Conservation (phyloP, 30 jellyfish, hydroid and myxozoan genomes). For the Turritopsis rubra region DNA sequence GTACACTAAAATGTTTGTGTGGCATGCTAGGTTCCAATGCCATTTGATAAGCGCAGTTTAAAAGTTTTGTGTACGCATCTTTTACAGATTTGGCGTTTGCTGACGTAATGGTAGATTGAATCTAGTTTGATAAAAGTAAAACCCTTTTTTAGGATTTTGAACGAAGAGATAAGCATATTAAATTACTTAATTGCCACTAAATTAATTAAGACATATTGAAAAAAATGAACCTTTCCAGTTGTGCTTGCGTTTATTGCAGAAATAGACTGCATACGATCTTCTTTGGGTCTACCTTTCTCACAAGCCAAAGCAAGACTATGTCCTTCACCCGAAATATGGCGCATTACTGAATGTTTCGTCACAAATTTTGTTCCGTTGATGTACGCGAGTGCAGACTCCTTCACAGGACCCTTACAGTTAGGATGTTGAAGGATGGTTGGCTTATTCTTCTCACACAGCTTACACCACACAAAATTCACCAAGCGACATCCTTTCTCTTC, state of each 20-base stretch:
- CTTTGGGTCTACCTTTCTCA: slow-evolving; percentile 5
- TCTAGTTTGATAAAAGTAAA: slow-evolving; percentile 13
- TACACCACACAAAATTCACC: slow-evolving; percentile 5
- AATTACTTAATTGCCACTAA: too few relatives aligned
- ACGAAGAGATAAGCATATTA: too few relatives aligned
- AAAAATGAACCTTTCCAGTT: background rate
- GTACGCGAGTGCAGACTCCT: background rate
- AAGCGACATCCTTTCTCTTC: background rate
- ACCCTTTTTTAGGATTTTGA: background rate
- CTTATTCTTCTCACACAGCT: slow-evolving; percentile 2
- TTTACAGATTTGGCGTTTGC: slow-evolving; percentile 30
- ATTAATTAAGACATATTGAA: too few relatives aligned
- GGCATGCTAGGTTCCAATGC: slow-evolving; percentile 48
- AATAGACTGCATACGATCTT: background rate
- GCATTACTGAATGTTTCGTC: slow-evolving; percentile 3
- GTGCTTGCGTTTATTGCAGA: background rate
- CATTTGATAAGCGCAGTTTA: slow-evolving; percentile 46
- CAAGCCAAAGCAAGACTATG: slow-evolving; percentile 1
- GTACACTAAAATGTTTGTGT: slow-evolving; percentile 37
- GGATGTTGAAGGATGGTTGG: slow-evolving; percentile 11
- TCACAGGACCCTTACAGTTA: background rate
- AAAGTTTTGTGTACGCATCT: slow-evolving; percentile 38
- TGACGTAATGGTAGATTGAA: slow-evolving; percentile 27
- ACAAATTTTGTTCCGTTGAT: slow-evolving; percentile 2
- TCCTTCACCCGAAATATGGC: slow-evolving; percentile 6